Evolutionary conservation across 2,797 vertebrate species (phyloP).

Genomic region (Fringilla coelebs): DNA sequence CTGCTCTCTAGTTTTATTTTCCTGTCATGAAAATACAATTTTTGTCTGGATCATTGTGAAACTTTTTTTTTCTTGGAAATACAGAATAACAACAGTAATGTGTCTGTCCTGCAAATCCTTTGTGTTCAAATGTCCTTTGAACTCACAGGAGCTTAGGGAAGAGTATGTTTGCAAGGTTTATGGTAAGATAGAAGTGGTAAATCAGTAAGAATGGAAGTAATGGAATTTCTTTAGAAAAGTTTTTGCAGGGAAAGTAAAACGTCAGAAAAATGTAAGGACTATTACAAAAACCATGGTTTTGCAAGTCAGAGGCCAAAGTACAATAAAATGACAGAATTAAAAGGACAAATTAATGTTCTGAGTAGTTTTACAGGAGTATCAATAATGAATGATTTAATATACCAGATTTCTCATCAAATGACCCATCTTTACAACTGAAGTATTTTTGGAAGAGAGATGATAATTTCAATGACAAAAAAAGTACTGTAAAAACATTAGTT

Average conservation of each 20-base stretch:
- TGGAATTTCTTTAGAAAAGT: background rate
- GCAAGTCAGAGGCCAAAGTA: background rate
- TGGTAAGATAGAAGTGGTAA: background rate
- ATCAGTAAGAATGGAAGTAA: background rate
- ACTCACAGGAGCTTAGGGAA: background rate
- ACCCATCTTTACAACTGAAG: background rate
- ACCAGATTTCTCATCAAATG: background rate
- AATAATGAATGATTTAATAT: background rate
- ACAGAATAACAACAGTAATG: background rate
- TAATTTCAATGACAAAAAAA: background rate
- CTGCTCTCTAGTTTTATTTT: background rate
- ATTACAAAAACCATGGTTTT: background rate
- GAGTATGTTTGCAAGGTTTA: background rate
- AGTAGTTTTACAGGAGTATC: background rate
- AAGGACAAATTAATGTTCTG: background rate
- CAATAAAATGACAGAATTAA: background rate
- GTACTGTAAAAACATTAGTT: background rate
- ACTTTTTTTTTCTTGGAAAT: background rate
- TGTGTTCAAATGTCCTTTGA: background rate
- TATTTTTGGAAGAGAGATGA: accelerated
- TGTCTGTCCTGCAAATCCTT: background rate
- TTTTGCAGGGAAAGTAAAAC: background rate
- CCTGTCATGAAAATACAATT: background rate
- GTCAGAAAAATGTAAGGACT: background rate
- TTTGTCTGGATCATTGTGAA: background rate